A percentile compares a stretch with the other conserved stretches of the same genome.
phyloP scores from a whole-genome alignment of 2,113 vertebrate species.

The Amazona guildingii region DNA sequence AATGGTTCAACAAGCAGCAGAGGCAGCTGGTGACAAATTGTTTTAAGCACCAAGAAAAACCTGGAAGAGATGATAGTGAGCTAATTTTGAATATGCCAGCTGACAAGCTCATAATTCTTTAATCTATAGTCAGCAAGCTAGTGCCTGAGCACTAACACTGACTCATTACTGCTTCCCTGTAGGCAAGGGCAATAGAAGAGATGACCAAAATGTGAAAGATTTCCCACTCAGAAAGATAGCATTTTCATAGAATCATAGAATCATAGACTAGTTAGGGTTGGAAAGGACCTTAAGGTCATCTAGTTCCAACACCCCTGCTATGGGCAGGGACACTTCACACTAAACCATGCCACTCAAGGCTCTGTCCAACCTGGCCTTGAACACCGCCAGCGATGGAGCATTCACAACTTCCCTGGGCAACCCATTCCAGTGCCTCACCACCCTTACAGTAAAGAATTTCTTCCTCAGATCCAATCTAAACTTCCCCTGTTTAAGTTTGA shows the following conservation, averaged over 20 bases:
- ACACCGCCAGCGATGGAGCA: no score
- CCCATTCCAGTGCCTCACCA: no score
- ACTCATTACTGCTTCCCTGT: neutral
- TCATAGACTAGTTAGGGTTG: no score
- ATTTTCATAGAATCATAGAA: neutral
- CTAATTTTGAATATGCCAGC: neutral
- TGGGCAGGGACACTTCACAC: no score
- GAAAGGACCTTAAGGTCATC: no score
- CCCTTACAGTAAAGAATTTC: no score
- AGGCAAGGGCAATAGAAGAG: neutral
- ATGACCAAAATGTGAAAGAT: neutral
- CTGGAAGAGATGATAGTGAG: neutral
- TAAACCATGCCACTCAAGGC: no score
- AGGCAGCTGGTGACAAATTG: neutral
- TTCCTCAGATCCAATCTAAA: no score
- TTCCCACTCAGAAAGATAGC: neutral
- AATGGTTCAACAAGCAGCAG: neutral
- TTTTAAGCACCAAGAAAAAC: neutral
- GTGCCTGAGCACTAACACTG: neutral
- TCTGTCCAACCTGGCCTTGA: no score
- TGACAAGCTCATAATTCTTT: neutral
- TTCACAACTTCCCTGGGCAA: no score
- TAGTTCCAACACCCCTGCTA: no score
- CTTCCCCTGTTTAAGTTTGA: no score
- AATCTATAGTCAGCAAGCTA: neutral